A percentile compares a stretch with the other conserved stretches of the same genome.
phyloP scores from a whole-genome alignment of 2,797 vertebrate species.

The Lepilemur ruficaudatus region DNA sequence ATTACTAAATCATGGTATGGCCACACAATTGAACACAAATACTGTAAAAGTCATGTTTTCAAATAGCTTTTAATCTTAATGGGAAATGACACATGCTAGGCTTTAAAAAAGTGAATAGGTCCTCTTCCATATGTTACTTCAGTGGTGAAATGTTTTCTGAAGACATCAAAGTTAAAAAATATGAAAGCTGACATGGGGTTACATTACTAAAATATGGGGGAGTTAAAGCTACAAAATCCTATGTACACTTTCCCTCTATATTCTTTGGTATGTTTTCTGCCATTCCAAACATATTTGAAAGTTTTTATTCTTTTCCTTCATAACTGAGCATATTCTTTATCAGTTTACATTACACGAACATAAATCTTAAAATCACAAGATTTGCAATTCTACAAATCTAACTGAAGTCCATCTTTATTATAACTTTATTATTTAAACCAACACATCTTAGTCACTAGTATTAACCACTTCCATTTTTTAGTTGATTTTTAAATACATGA shows the following conservation, averaged over 20 bases:
- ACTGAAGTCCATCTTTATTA: not conserved
- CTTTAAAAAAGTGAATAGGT: not conserved
- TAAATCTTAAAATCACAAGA: not conserved
- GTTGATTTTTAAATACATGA: not conserved
- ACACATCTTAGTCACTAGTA: not conserved
- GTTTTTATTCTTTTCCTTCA: constrained; percentile 31
- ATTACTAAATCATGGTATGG: not conserved
- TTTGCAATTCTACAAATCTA: not conserved
- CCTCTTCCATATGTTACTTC: not conserved
- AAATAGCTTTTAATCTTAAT: not conserved
- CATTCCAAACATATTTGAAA: not conserved
- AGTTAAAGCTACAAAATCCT: not conserved
- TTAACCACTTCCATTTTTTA: not conserved
- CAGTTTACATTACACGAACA: not conserved
- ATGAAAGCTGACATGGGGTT: not conserved
- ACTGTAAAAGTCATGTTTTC: not conserved
- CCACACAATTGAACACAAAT: not conserved
- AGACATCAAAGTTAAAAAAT: not conserved
- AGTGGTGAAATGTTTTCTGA: not conserved
- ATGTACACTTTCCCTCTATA: not conserved
- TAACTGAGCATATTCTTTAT: not conserved
- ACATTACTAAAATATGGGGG: not conserved
- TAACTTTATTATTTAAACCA: constrained; percentile 4
- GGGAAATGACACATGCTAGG: not conserved
- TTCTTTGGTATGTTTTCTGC: not conserved